Conservation (phyloP, 1,140 invertebrate genomes). For the Linepithema humile region DNA sequence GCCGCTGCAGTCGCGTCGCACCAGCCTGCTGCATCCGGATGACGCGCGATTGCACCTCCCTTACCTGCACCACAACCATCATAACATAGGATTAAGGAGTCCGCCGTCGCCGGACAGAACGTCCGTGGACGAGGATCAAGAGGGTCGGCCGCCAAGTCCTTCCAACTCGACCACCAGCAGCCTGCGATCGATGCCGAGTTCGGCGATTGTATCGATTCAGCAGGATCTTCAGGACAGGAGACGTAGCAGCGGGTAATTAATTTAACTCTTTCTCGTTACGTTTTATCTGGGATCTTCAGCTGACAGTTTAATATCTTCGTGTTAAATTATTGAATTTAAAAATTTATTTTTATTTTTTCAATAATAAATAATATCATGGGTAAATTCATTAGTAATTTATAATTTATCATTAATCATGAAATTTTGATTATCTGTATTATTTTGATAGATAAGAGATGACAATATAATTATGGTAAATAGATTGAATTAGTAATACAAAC, state of each 20-base stretch:
- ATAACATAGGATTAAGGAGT: conserved; percentile 74
- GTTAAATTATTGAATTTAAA: too few species aligned
- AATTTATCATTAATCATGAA: too few species aligned
- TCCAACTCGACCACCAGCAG: conserved; percentile 83
- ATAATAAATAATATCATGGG: too few species aligned
- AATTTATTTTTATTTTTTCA: not conserved
- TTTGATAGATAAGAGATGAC: too few species aligned
- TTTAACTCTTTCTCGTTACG: not conserved
- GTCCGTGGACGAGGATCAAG: conserved; percentile 80
- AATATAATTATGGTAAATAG: too few species aligned
- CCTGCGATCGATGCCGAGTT: conserved; percentile 83
- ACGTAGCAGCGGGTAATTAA: conserved; percentile 80
- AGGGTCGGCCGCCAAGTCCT: conserved; percentile 80
- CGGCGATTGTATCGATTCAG: conserved; percentile 79
- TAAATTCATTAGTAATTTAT: too few species aligned
- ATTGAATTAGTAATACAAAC: too few species aligned
- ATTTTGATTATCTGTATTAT: too few species aligned
- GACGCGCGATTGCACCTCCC: conserved; percentile 87
- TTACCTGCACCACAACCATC: conserved; percentile 82
- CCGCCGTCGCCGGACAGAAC: conserved; percentile 77
- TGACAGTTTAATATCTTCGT: not conserved
- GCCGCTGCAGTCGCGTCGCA: conserved; percentile 84
- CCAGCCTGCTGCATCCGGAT: conserved; percentile 88
- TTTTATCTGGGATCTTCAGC: too few species aligned
- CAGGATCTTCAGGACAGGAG: conserved; percentile 80